These are phyloP conservation scores for Gymnothorax reevesii DNA, from an alignment of 2,797 vertebrate species.

Conservation along the genomic window DNA sequence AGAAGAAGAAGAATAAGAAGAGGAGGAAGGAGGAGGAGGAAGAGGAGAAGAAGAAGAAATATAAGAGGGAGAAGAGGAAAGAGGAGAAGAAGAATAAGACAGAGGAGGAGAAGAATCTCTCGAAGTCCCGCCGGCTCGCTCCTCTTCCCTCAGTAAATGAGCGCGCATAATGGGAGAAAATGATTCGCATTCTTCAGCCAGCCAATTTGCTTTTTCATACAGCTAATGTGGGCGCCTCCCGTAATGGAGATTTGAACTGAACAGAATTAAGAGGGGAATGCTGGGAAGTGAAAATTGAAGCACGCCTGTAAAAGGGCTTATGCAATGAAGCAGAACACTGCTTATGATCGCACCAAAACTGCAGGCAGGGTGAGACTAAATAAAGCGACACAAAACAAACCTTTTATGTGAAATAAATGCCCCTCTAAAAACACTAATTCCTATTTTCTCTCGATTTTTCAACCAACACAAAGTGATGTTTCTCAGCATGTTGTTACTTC, in stretches of 20 bases:
- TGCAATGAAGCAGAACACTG: neutral
- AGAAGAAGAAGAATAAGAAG: conserved; percentile 8
- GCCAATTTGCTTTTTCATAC: conserved; percentile 63
- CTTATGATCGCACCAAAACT: neutral
- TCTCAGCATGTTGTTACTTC: neutral
- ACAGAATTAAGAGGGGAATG: conserved; percentile 50
- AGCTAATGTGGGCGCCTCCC: conserved; percentile 57
- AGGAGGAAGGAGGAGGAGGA: no score
- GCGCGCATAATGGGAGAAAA: conserved; percentile 60
- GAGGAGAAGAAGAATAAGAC: conserved; percentile 30
- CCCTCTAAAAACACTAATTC: neutral
- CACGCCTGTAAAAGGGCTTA: neutral
- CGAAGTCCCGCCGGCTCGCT: conserved; percentile 53
- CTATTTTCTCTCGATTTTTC: neutral
- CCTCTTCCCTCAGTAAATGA: conserved; percentile 67
- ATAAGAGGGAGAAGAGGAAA: conserved; percentile 41
- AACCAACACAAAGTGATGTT: neutral
- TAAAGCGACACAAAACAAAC: neutral
- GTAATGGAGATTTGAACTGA: conserved; percentile 65
- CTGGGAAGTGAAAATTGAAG: conserved; percentile 6
- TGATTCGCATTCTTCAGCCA: conserved; percentile 68
- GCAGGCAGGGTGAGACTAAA: neutral
- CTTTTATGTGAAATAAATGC: neutral
- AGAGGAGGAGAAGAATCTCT: conserved; percentile 40
- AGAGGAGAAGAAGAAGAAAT: neutral